Evolutionary conservation across 2,113 vertebrate species (phyloP).

Genomic region (Leptosomus discolor): DNA sequence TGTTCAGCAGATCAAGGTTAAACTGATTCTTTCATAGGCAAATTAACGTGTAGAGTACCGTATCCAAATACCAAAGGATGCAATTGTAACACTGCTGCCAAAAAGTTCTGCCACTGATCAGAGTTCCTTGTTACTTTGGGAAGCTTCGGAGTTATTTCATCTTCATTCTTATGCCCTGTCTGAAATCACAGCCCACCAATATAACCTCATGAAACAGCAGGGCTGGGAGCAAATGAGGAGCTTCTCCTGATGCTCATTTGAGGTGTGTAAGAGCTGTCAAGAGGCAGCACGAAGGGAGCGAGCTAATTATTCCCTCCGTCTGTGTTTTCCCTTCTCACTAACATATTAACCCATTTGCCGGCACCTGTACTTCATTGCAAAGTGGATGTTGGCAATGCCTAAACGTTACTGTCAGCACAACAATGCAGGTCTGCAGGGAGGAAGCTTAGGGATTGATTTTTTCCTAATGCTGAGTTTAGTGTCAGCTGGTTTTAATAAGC

Average conservation of each 20-base stretch:
- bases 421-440: background rate
- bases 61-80: background rate
- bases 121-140: background rate
- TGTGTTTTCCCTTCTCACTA: background rate
- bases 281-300: background rate
- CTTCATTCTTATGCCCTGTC: background rate
- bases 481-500: background rate
- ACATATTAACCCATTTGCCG: background rate
- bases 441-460: accelerated
- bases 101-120: background rate
- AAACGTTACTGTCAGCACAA: background rate
- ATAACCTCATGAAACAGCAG: background rate
- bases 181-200: background rate
- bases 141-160: background rate
- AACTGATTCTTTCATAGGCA: background rate
- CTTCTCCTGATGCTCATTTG: background rate
- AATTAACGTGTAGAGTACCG: background rate
- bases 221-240: background rate
- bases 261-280: background rate
- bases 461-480: background rate
- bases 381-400: background rate
- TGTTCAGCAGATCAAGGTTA: background rate
- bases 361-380: background rate
- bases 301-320: background rate
- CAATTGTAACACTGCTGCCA: background rate